Evolutionary conservation across 2,888 invertebrate genomes (phyloP), one percentile per base, ranked within the genome.

Genomic region (Pyralis farinalis): DNA sequence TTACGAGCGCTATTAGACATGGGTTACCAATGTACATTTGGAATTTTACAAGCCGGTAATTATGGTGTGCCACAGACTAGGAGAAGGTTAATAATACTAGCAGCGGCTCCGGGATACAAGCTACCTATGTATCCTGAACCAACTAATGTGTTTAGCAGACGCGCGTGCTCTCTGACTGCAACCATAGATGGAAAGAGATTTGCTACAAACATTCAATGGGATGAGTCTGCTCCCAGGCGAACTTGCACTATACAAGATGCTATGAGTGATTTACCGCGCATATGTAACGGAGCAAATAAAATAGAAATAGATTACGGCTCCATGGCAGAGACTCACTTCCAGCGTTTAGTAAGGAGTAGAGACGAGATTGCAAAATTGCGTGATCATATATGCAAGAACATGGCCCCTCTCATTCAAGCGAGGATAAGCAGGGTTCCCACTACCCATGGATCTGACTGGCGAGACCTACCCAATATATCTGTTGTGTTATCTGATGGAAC

Each of bases 11-110:
- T 97, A 9, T 63, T 96, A 20, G 91, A 93, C 36, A 96, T 97
- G 94, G 96, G 96, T 0, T 97, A 97, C 66, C 96, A 96, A 77
- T 96, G 95, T 51, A 93, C 95, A 0, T 95, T 96, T 65, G 96
- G 95, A 0, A 91, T 96, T n/a, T 69, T 97, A 8, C 96, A 96
- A 81, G 96, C 96, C 0, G 97, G 96, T 1, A 93, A 94, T 67
- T 96, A 95, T 65, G 97, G 96, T 0, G 93, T 96, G 1, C 94
- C 96, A 1, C 96, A 96, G 71, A 96, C 95, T 0, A 84, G 96
- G 37, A 81, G 95, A 54, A 89, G 96, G 80, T 90, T 94, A 27
- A 93, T 97, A 30, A 93, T 97, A 22, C 71, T 96, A 46, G 97
- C 96, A 0, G 94, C 96, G 3, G 95, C 96, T 5, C 95, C 96